Evolutionary conservation across 2,888 invertebrate genomes (phyloP).

Genomic region (Hylaea fasciaria): DNA sequence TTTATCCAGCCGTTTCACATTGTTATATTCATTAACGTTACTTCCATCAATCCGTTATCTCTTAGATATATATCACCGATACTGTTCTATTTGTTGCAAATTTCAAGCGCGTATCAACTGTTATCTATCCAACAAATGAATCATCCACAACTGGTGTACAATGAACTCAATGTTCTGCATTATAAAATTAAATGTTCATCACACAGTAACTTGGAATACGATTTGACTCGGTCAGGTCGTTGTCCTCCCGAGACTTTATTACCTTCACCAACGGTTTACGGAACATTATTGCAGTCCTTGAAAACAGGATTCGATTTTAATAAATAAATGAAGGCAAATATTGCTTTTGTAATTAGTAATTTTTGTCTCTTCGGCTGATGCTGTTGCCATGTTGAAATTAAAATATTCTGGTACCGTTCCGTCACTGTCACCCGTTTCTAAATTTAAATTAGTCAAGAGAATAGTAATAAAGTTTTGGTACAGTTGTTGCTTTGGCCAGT

Average conservation of each 20-base stretch:
- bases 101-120: conserved; percentile 53
- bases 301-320: conserved; percentile 71
- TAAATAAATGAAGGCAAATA: conserved; percentile 40
- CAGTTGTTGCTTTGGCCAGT: conserved; percentile 36
- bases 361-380: conserved; percentile 1
- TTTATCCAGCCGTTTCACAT: conserved; percentile 34
- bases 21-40: conserved; percentile 24
- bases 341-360: conserved; percentile 15
- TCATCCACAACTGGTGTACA: conserved; percentile 62
- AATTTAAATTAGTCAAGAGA: conserved; percentile 38
- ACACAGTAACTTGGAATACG: conserved; percentile 72
- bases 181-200: conserved; percentile 75
- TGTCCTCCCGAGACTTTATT: conserved; percentile 77
- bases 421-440: conserved; percentile 42
- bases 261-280: conserved; percentile 77
- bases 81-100: conserved; percentile 47
- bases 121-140: conserved; percentile 70
- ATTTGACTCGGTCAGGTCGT: conserved; percentile 79
- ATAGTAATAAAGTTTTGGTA: conserved; percentile 39
- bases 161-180: conserved; percentile 70
- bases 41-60: conserved; percentile 27
- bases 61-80: conserved; percentile 33
- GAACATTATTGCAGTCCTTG: conserved; percentile 77
- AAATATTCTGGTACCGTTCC: conserved; percentile 38
- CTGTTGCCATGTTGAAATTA: conserved; percentile 24